These are phyloP conservation scores for Tringa solitaria DNA, from an alignment of 2,113 vertebrate genomes.

Conservation along the genomic window DNA sequence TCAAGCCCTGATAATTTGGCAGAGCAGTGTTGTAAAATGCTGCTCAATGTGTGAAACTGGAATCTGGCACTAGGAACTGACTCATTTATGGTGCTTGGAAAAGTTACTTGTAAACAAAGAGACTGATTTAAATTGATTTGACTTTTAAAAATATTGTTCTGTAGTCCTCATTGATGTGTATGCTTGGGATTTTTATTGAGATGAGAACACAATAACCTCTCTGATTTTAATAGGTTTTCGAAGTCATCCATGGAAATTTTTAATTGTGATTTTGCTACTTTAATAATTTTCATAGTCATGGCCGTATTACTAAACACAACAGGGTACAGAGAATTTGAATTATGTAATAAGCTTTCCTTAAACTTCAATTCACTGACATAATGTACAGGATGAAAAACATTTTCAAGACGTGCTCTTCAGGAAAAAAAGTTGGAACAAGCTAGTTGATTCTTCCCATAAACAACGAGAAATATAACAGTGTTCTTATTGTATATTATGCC, in stretches of 20 bases:
- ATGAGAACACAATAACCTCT: background rate
- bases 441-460: background rate
- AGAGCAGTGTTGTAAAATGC: background rate
- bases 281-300: background rate
- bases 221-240: background rate
- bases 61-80: background rate
- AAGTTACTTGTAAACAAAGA: background rate
- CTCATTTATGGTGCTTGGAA: background rate
- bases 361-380: background rate
- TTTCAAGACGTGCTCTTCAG: background rate
- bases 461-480: background rate
- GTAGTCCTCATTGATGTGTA: background rate
- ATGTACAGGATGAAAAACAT: background rate
- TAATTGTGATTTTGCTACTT: background rate
- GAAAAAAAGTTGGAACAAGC: background rate
- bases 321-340: background rate
- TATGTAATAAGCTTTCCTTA: background rate
- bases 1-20: background rate
- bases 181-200: background rate
- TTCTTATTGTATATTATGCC: accelerated
- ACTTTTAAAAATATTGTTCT: background rate
- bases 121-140: background rate
- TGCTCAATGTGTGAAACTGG: background rate
- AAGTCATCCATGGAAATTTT: background rate
- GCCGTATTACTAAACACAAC: background rate